A percentile compares a stretch with the other conserved stretches of the same genome.
phyloP scores from a whole-genome alignment of 2,888 invertebrate species.

The Hyppa rectilinea region DNA sequence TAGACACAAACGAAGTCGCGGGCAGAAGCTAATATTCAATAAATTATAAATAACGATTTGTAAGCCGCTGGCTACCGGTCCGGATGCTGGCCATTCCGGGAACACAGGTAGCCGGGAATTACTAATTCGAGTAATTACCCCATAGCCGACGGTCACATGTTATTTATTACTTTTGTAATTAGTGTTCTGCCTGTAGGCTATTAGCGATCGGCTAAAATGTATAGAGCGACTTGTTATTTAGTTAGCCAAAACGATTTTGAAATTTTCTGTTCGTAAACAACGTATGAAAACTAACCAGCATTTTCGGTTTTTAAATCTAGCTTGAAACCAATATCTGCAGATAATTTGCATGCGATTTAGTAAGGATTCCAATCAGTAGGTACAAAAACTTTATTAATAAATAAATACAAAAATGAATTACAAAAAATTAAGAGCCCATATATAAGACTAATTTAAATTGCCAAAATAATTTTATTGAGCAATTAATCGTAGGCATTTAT shows the following conservation, averaged over 20 bases:
- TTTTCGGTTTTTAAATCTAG: neutral
- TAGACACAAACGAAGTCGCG: too few species aligned
- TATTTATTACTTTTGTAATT: slow-evolving; percentile 74
- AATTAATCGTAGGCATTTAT: slow-evolving; percentile 61
- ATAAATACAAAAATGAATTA: slow-evolving; percentile 30
- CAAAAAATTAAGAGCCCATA: slow-evolving; percentile 37
- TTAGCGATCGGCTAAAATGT: slow-evolving; percentile 23
- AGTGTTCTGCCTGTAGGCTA: slow-evolving; percentile 46
- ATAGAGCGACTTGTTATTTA: neutral
- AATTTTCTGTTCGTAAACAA: neutral
- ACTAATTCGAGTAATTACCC: slow-evolving; percentile 83
- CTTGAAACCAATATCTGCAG: neutral
- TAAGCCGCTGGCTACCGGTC: slow-evolving; percentile 71
- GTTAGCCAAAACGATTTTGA: neutral
- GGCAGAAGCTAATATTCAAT: slow-evolving; percentile 44
- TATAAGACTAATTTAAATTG: slow-evolving; percentile 53
- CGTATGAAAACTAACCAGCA: neutral
- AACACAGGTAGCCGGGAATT: slow-evolving; percentile 87
- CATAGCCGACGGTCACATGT: slow-evolving; percentile 70
- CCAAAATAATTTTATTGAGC: slow-evolving; percentile 54
- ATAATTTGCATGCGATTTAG: neutral
- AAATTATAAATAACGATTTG: slow-evolving; percentile 61
- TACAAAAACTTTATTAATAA: slow-evolving; percentile 13
- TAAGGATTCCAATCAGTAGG: neutral
- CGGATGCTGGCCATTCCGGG: slow-evolving; percentile 77